A percentile compares a stretch with the other conserved stretches of the same genome.
Evolutionary conservation across 2,113 vertebrate genomes (phyloP).

Genomic region (Tretioscincus oriximinensis): DNA sequence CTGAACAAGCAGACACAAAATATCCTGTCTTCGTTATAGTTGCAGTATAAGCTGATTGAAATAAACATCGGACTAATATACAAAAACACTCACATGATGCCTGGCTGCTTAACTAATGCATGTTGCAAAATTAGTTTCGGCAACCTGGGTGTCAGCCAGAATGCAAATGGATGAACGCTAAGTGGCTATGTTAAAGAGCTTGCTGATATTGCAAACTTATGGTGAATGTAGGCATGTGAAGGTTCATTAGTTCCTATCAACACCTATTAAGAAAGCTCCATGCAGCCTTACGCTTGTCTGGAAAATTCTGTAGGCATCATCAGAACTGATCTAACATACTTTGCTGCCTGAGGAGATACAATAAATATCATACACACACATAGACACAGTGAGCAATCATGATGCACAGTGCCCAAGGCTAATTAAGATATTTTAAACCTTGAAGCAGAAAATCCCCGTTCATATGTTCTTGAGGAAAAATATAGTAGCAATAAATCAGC

Average conservation of each 20-base stretch:
- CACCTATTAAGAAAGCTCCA: conserved; percentile 47
- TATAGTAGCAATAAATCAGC: too few species aligned
- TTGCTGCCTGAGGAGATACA: too few species aligned
- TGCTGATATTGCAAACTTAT: conserved; percentile 27
- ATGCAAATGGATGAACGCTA: conserved; percentile 47
- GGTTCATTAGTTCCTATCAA: conserved; percentile 59
- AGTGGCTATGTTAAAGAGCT: conserved; percentile 41
- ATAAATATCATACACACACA: too few species aligned
- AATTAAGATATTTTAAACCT: too few species aligned
- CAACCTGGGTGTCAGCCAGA: conserved; percentile 38
- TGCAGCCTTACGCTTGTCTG: conserved; percentile 24
- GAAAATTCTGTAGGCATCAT: conserved; percentile 16
- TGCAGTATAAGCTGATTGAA: conserved; percentile 41
- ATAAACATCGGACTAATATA: conserved; percentile 34
- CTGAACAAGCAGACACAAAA: conserved; percentile 41
- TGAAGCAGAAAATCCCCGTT: too few species aligned
- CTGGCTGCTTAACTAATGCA: conserved; percentile 1
- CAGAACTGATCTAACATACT: too few species aligned
- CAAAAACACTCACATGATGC: conserved; percentile 30
- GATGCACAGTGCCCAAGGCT: too few species aligned
- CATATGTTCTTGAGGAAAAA: too few species aligned
- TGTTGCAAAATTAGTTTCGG: conserved; percentile 48
- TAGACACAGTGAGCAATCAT: too few species aligned
- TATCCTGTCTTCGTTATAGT: conserved; percentile 45
- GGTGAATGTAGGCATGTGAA: conserved; percentile 11